phyloP scores from a whole-genome alignment of 2,797 vertebrate species.

The Muscicapa striata region DNA sequence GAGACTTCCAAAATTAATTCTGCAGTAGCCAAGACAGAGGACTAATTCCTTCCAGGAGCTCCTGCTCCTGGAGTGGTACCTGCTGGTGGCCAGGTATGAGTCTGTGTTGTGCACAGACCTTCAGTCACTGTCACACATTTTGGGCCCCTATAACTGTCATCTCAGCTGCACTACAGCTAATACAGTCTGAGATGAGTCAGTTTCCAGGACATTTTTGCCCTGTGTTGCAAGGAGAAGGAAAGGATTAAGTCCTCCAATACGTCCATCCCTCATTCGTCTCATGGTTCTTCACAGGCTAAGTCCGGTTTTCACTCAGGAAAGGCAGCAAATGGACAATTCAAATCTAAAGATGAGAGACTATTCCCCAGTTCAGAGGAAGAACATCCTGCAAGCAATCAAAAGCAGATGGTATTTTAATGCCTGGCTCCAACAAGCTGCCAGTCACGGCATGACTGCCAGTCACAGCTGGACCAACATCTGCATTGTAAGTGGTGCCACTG shows the following conservation, averaged over 20 bases:
- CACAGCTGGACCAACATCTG: not conserved
- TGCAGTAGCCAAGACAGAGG: not conserved
- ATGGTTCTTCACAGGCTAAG: not conserved
- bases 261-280: not conserved
- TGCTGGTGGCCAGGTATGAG: not conserved
- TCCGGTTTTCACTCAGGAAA: not conserved
- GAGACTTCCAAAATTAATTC: not conserved
- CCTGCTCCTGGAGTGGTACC: not conserved
- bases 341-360: not conserved
- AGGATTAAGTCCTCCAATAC: not conserved
- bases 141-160: accelerated
- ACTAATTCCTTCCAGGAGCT: not conserved
- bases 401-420: not conserved
- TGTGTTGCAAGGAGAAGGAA: not conserved
- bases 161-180: not conserved
- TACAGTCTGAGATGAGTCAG: not conserved
- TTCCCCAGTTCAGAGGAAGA: not conserved
- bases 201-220: not conserved
- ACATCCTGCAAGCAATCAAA: slow-evolving; percentile 9
- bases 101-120: not conserved
- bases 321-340: not conserved
- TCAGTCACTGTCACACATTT: not conserved
- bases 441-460: not conserved
- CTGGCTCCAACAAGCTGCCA: not conserved
- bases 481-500: not conserved